Conservation (phyloP, 2,797 vertebrate species). For the Crocidura indochinensis region DNA sequence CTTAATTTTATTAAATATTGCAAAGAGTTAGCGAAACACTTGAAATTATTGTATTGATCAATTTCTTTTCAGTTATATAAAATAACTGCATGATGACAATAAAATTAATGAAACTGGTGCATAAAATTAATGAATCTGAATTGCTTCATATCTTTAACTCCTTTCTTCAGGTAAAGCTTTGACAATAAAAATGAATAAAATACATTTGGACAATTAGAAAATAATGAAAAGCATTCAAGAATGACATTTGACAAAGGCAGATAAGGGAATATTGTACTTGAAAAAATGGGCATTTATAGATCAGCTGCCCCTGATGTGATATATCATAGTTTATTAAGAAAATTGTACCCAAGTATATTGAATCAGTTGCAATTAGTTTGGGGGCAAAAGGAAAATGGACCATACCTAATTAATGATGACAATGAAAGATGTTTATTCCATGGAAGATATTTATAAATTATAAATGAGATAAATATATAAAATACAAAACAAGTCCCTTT, state of each 20-base stretch:
- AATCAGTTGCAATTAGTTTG: constrained; percentile 78
- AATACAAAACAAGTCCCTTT: constrained; percentile 57
- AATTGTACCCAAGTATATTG: constrained; percentile 76
- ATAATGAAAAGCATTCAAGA: constrained; percentile 80
- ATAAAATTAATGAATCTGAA: constrained; percentile 68
- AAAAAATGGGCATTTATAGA: constrained; percentile 83
- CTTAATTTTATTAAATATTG: constrained; percentile 9
- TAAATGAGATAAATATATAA: constrained; percentile 74
- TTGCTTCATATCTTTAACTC: constrained; percentile 56
- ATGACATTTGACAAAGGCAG: constrained; percentile 78
- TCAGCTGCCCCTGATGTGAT: constrained; percentile 75
- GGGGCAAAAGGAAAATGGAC: constrained; percentile 65
- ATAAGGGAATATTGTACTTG: constrained; percentile 67
- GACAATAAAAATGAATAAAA: constrained; percentile 86
- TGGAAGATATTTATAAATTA: constrained; percentile 69
- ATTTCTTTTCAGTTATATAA: constrained; percentile 14
- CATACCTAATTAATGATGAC: constrained; percentile 78
- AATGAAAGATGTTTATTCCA: constrained; percentile 74
- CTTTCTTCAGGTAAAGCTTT: constrained; percentile 76
- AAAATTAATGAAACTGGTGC: constrained; percentile 31
- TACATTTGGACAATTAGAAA: constrained; percentile 85
- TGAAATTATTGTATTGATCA: neutral
- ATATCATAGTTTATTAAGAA: constrained; percentile 86
- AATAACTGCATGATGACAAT: constrained; percentile 43
- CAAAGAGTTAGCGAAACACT: neutral